Conservation (phyloP, 2,113 vertebrate genomes). For the Chloropsis cyanopogon region DNA sequence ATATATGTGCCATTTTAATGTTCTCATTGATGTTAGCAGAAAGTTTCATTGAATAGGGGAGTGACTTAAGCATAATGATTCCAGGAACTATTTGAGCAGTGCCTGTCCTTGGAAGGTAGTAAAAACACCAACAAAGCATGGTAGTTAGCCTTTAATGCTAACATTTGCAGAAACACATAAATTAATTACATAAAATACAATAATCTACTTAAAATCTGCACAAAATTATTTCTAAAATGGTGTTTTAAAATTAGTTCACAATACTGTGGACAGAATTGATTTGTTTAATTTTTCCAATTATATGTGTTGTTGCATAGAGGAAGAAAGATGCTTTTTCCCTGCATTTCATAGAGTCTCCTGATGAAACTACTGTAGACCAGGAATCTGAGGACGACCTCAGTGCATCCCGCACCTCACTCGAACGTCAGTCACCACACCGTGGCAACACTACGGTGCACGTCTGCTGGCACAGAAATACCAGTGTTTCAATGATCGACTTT, state of each 20-base stretch:
- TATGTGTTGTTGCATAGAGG: slow-evolving; percentile 60
- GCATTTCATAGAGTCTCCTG: slow-evolving; percentile 82
- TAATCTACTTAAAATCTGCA: not conserved
- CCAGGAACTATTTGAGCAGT: slow-evolving; percentile 7
- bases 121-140: not conserved
- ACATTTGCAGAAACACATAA: not conserved
- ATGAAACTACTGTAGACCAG: slow-evolving; percentile 85
- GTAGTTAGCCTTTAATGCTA: not conserved
- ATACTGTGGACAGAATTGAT: not conserved
- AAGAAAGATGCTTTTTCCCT: slow-evolving; percentile 31
- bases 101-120: not conserved
- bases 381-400: slow-evolving; percentile 95
- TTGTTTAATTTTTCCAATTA: slow-evolving; percentile 58
- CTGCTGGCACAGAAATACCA: slow-evolving; percentile 99
- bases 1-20: not conserved
- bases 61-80: not conserved
- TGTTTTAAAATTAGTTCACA: not conserved
- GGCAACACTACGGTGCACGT: slow-evolving; percentile 99
- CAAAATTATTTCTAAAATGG: not conserved
- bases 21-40: slow-evolving; percentile 20
- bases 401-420: slow-evolving; percentile 84
- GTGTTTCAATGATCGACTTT: slow-evolving; percentile 98
- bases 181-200: not conserved
- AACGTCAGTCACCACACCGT: slow-evolving; percentile 89
- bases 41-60: slow-evolving; percentile 8